Percentiles rank a stretch among this genome's conserved stretches.
Conservation (phyloP, 92 coral and sea anemone genomes). For the Zoanthus sociatus region DNA sequence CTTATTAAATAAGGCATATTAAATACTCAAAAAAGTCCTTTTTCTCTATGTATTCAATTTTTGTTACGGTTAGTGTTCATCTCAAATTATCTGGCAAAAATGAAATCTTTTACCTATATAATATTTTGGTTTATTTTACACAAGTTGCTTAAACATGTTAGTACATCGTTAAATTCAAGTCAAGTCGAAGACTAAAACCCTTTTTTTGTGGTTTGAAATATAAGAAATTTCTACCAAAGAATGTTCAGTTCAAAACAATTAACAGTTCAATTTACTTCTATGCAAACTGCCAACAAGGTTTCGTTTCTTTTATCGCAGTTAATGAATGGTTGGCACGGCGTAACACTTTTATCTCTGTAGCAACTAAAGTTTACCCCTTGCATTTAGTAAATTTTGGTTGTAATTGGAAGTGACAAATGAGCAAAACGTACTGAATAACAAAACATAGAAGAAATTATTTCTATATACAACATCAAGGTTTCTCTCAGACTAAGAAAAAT, state of each 20-base stretch:
- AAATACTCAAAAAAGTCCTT: neutral
- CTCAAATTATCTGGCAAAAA: neutral
- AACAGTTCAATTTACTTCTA: neutral
- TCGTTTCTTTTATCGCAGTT: neutral
- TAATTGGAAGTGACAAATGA: neutral
- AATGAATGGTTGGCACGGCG: neutral
- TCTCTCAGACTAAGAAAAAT: too few species aligned
- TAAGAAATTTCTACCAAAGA: neutral
- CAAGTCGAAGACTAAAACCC: neutral
- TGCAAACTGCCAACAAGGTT: too few species aligned
- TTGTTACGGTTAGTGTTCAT: neutral
- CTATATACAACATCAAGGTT: too few species aligned
- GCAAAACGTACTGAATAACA: neutral
- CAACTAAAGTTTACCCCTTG: neutral
- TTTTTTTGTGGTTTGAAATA: neutral
- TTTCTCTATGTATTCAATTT: neutral
- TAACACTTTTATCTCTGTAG: conserved; percentile 13
- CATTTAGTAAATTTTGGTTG: neutral
- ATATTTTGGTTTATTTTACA: neutral
- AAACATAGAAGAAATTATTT: neutral
- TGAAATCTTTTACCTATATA: neutral
- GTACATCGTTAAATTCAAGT: neutral
- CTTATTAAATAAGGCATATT: neutral
- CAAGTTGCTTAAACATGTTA: neutral
- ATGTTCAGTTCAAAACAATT: neutral